Conservation (phyloP, 2,113 vertebrate species). For the Ammospiza caudacuta region DNA sequence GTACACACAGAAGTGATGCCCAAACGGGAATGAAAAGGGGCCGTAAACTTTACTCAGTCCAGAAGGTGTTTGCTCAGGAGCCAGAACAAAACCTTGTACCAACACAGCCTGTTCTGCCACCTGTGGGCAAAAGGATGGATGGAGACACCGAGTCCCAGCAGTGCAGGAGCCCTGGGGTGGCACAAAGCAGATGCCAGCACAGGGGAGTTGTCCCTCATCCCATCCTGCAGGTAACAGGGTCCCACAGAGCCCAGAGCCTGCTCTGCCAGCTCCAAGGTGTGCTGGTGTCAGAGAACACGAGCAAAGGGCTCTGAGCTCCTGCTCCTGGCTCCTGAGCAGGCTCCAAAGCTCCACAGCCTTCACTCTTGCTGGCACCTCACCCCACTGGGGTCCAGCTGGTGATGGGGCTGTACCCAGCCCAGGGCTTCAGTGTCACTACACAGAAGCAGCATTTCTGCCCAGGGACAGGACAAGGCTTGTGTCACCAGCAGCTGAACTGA, state of each 20-base stretch:
- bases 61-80: neutral
- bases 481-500: neutral
- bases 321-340: neutral
- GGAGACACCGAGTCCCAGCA: neutral
- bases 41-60: neutral
- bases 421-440: fast-evolving
- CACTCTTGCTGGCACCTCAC: fast-evolving
- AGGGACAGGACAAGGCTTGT: neutral
- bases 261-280: fast-evolving
- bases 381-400: neutral
- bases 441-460: neutral
- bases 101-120: neutral
- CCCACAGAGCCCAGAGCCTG: neutral
- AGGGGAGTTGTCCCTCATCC: neutral
- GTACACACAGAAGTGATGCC: neutral
- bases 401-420: neutral
- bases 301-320: neutral
- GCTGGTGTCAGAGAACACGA: fast-evolving
- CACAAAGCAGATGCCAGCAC: neutral
- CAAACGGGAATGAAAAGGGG: neutral
- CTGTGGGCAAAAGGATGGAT: neutral
- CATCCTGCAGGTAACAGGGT: neutral
- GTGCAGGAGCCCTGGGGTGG: neutral
- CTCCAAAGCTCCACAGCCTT: fast-evolving
- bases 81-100: neutral